Conservation (phyloP, 2,888 invertebrate genomes). For the Merodon equestris region DNA sequence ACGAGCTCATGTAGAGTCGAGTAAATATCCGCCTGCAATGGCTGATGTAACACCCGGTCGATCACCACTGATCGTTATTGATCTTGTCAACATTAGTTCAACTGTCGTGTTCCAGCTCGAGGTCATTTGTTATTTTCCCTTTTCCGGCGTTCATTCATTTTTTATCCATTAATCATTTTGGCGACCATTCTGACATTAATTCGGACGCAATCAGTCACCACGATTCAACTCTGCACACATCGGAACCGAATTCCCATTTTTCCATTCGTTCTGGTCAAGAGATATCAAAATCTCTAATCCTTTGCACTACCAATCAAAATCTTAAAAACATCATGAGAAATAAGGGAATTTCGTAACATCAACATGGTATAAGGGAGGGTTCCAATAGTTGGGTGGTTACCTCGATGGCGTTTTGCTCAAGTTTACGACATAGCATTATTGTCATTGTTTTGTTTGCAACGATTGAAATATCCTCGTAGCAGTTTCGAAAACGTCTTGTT, state of each 20-base stretch:
- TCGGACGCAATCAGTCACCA: constrained; percentile 1
- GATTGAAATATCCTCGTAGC: constrained; percentile 24
- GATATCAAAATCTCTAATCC: constrained; percentile 15
- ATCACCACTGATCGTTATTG: constrained; percentile 5
- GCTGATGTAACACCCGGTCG: constrained; percentile 19
- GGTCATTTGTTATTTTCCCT: constrained; percentile 32
- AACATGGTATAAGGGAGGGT: neutral
- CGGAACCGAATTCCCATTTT: neutral
- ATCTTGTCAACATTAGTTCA: constrained; percentile 14
- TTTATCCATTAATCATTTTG: constrained; percentile 42
- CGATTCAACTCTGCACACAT: constrained; percentile 4
- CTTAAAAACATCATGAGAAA: constrained; percentile 17
- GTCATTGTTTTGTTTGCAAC: constrained; percentile 20
- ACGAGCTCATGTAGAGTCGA: constrained; percentile 16
- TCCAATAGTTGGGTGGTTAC: constrained; percentile 8
- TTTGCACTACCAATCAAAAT: constrained; percentile 22
- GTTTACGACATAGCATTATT: constrained; percentile 43
- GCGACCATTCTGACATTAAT: constrained; percentile 2
- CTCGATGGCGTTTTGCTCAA: constrained; percentile 30
- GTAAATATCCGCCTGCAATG: constrained; percentile 8
- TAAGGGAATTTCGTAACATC: neutral
- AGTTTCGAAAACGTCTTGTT: constrained; percentile 20
- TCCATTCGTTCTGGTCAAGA: constrained; percentile 29
- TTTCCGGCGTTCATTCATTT: constrained; percentile 32
- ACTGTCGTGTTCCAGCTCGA: neutral